Evolutionary conservation across 2,888 invertebrate genomes (phyloP).

Genomic region (Tipula vernalis): DNA sequence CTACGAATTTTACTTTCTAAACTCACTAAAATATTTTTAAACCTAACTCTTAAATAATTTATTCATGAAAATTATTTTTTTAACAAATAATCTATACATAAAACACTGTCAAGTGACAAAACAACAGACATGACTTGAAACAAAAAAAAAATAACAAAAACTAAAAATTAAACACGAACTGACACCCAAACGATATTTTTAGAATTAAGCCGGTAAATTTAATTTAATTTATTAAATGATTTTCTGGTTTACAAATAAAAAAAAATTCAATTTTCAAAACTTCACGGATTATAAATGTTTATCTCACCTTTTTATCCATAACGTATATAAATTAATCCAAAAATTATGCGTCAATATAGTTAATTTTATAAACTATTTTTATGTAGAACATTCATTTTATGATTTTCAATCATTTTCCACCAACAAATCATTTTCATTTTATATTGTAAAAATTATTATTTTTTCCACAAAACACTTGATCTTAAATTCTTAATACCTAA

Average conservation of each 20-base stretch:
- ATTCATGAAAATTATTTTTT: not conserved
- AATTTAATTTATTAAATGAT: not conserved
- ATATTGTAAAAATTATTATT: not conserved
- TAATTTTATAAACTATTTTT: not conserved
- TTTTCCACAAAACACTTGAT: not conserved
- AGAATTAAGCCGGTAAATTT: not conserved
- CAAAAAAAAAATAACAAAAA: not conserved
- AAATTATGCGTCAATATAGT: not conserved
- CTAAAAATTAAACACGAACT: not conserved
- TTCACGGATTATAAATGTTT: not conserved
- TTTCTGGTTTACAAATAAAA: not conserved
- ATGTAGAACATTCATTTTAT: not conserved
- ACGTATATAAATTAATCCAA: not conserved
- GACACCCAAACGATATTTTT: not conserved
- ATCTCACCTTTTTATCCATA: constrained; percentile 4
- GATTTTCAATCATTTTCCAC: constrained; percentile 4
- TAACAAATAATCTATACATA: not conserved
- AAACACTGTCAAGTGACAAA: not conserved
- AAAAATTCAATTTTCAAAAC: not conserved
- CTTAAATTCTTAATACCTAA: not conserved
- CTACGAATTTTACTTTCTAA: not conserved
- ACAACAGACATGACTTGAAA: not conserved
- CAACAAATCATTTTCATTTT: not conserved
- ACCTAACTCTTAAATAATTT: not conserved
- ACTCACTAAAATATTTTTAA: not conserved